These are phyloP conservation scores for Terrapene triunguis DNA, from an alignment of 2,113 vertebrate genomes.

Conservation along the genomic window DNA sequence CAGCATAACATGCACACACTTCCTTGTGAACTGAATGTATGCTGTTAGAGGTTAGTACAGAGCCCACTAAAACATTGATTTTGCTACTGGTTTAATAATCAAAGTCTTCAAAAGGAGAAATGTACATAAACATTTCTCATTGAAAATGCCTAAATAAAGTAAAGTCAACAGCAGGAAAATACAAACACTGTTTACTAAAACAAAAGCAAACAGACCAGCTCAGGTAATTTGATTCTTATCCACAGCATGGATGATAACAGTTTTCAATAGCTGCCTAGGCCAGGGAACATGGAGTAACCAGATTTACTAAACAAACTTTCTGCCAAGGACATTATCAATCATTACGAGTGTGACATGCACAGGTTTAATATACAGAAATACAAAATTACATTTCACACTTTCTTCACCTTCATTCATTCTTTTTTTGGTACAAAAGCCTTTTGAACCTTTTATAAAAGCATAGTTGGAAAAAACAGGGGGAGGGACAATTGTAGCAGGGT, in stretches of 20 bases:
- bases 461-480: background rate
- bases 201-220: background rate
- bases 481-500: background rate
- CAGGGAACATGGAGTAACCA: conserved; percentile 29
- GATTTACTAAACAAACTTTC: background rate
- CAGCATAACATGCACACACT: background rate
- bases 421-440: background rate
- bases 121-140: background rate
- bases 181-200: conserved; percentile 4
- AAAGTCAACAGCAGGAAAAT: background rate
- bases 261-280: conserved; percentile 13
- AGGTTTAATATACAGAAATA: conserved; percentile 10
- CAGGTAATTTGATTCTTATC: conserved; percentile 26
- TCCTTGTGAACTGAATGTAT: too few relatives aligned
- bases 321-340: conserved; percentile 20
- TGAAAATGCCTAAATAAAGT: conserved; percentile 7
- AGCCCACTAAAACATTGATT: background rate
- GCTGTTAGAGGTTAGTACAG: background rate
- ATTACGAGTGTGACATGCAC: background rate
- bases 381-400: background rate
- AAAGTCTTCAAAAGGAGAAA: background rate
- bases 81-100: background rate
- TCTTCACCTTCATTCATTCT: background rate
- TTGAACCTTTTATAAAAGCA: background rate
- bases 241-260: background rate